These are phyloP conservation scores for Holcopasites calliopsidis DNA, from an alignment of 1,140 invertebrate genomes.

Conservation along the genomic window DNA sequence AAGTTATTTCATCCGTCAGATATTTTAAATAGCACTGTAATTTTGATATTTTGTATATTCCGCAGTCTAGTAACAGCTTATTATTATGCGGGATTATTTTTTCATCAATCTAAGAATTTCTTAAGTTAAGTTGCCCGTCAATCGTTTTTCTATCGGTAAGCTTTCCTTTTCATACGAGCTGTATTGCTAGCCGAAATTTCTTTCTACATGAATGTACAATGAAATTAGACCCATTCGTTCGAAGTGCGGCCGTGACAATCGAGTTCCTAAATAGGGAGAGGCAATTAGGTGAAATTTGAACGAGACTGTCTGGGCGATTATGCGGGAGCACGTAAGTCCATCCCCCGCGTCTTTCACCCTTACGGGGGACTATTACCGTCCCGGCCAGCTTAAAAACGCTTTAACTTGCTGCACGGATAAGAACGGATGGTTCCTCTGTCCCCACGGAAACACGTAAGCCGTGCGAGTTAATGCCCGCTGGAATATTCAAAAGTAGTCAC, in stretches of 20 bases:
- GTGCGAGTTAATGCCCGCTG: constrained; percentile 48
- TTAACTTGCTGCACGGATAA: constrained; percentile 45
- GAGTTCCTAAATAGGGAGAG: neutral
- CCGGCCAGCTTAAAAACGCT: constrained; percentile 51
- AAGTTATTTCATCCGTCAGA: no score
- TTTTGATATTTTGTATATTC: no score
- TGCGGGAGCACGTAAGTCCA: constrained; percentile 34
- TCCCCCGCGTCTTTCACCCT: constrained; percentile 18
- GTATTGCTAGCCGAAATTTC: no score
- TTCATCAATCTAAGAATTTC: no score
- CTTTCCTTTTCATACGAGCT: no score
- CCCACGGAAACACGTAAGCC: constrained; percentile 20
- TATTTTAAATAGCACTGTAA: no score
- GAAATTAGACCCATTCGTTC: no score
- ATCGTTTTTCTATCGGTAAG: no score
- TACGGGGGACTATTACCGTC: constrained; percentile 3
- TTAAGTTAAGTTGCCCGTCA: no score
- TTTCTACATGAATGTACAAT: no score
- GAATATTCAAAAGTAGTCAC: constrained; percentile 54
- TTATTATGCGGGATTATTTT: no score
- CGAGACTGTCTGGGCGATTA: constrained; percentile 41
- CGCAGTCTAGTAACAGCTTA: no score
- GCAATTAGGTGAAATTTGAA: constrained; percentile 47
- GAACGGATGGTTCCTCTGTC: constrained; percentile 42
- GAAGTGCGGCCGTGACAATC: neutral